phyloP scores from a whole-genome alignment of 2,113 vertebrate species.

The Toxotes chatareus region DNA sequence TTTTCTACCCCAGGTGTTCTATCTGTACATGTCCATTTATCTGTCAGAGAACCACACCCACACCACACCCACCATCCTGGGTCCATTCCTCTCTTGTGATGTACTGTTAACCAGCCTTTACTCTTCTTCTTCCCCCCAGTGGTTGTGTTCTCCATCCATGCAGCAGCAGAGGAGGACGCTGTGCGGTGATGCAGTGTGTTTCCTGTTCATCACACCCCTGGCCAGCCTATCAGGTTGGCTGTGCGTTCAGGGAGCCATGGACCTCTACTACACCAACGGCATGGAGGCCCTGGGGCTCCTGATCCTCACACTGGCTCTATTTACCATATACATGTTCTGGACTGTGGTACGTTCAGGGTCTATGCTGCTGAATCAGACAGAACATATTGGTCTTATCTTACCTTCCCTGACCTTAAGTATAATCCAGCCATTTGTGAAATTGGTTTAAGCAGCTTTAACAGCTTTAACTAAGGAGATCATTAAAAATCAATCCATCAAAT shows the following conservation, averaged over 20 bases:
- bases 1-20: neutral
- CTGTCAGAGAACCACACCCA: neutral
- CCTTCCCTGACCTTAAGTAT: neutral
- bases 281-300: conserved; percentile 79
- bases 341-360: conserved; percentile 67
- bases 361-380: neutral
- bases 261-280: conserved; percentile 78
- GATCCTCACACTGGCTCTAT: conserved; percentile 77
- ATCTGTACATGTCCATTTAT: neutral
- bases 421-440: neutral
- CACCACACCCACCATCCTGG: neutral
- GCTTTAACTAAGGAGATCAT: neutral
- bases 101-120: neutral
- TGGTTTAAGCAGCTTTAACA: too few species aligned
- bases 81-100: neutral
- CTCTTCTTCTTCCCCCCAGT: conserved; percentile 55
- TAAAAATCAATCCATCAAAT: neutral
- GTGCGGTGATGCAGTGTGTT: conserved; percentile 76
- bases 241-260: conserved; percentile 81
- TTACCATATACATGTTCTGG: conserved; percentile 83
- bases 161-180: conserved; percentile 78
- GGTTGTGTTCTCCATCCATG: conserved; percentile 74
- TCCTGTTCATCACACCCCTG: conserved; percentile 82
- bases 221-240: conserved; percentile 82
- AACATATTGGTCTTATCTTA: neutral